Percentiles rank a stretch among this genome's conserved stretches.
Evolutionary conservation across 2,797 vertebrate genomes (phyloP).

Genomic region (Adrianichthys oophorus): DNA sequence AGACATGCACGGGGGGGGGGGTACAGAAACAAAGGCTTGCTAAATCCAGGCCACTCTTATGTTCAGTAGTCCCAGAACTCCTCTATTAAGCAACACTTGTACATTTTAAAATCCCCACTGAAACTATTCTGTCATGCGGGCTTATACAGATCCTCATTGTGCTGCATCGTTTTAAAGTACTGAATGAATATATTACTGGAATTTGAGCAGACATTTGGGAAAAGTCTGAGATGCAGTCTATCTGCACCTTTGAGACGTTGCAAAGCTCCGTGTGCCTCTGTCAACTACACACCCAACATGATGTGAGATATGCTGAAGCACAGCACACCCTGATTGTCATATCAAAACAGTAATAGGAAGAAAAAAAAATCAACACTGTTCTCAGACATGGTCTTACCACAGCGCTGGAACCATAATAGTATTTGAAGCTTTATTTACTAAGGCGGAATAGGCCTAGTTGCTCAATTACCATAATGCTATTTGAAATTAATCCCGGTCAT

Average conservation of each 20-base stretch:
- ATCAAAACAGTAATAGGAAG: conserved; percentile 68
- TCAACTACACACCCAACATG: neutral
- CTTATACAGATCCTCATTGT: conserved; percentile 39
- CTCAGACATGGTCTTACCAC: conserved; percentile 75
- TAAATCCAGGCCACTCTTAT: conserved; percentile 56
- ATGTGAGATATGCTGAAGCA: conserved; percentile 15
- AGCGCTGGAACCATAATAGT: conserved; percentile 71
- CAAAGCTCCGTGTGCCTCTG: no score
- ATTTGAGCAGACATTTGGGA: conserved; percentile 38
- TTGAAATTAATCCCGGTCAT: conserved; percentile 82
- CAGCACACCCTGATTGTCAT: conserved; percentile 62
- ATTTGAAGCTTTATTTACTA: conserved; percentile 85
- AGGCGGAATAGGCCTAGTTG: conserved; percentile 76
- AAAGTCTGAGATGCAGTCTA: conserved; percentile 32
- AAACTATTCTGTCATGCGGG: conserved; percentile 48
- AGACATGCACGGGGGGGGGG: conserved; percentile 53
- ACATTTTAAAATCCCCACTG: conserved; percentile 44
- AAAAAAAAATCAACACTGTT: conserved; percentile 70
- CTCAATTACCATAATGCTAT: conserved; percentile 79
- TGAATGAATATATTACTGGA: conserved; percentile 33
- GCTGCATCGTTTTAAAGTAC: conserved; percentile 35
- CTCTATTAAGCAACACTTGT: conserved; percentile 47
- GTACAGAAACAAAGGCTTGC: conserved; percentile 45
- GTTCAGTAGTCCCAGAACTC: conserved; percentile 40
- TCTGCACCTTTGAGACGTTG: conserved; percentile 10